Percentiles rank a stretch among this genome's conserved stretches.
phyloP scores from a whole-genome alignment of 2,113 vertebrate genomes.

The Rana temporaria region DNA sequence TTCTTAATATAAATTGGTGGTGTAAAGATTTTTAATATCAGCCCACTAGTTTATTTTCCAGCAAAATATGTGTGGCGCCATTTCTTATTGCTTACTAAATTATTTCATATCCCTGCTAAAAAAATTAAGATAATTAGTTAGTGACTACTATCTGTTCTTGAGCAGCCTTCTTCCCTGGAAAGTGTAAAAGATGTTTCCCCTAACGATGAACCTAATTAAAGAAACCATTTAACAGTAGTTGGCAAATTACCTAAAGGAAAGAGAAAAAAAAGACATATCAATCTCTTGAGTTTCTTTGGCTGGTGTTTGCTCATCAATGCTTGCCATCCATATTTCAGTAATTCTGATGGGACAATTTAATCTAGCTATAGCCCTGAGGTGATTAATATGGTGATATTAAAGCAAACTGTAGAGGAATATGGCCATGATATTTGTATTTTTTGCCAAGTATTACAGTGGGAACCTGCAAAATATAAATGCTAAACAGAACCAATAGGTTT shows the following conservation, averaged over 20 bases:
- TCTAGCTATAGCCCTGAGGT: constrained; percentile 37
- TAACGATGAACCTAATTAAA: constrained; percentile 53
- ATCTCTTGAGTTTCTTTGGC: constrained; percentile 44
- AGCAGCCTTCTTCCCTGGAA: constrained; percentile 35
- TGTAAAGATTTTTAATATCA: too few species aligned
- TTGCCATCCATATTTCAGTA: constrained; percentile 31
- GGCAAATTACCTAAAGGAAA: constrained; percentile 46
- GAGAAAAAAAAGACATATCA: constrained; percentile 28
- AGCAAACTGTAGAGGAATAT: constrained; percentile 10
- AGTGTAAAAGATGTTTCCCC: constrained; percentile 23
- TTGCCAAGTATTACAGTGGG: background rate
- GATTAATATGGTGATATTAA: constrained; percentile 30
- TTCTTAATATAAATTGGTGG: too few species aligned
- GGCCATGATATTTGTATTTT: constrained; percentile 1
- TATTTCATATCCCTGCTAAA: constrained; percentile 11
- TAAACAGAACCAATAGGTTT: background rate
- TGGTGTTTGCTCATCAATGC: constrained; percentile 36
- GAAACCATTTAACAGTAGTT: constrained; percentile 53
- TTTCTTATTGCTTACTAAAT: constrained; percentile 34
- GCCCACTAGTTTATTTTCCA: background rate
- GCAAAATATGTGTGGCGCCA: background rate
- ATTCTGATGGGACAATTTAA: constrained; percentile 40
- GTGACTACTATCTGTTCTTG: constrained; percentile 25
- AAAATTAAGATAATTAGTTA: constrained; percentile 38
- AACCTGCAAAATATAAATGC: background rate